These are phyloP conservation scores for Saccostrea echinata DNA, from an alignment of 1,140 invertebrate species.

Conservation along the genomic window DNA sequence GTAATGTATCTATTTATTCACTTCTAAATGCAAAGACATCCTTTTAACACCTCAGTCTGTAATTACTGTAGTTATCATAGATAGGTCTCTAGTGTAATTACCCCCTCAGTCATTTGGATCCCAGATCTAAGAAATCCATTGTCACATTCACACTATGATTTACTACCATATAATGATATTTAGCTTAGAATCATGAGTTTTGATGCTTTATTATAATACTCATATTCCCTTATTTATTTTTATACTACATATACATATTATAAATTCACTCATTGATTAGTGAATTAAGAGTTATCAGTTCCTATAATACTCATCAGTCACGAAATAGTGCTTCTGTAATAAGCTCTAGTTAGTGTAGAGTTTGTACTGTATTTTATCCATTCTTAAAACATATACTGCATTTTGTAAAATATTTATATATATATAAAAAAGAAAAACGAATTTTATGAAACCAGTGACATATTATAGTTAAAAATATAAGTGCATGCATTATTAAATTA, in stretches of 20 bases:
- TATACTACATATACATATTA: neutral
- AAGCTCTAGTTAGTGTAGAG: neutral
- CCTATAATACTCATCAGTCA: conserved; percentile 19
- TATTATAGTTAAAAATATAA: too few relatives aligned
- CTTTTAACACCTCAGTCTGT: too few relatives aligned
- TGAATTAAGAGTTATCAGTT: neutral
- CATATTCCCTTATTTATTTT: neutral
- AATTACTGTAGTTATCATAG: too few relatives aligned
- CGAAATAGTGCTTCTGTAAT: neutral
- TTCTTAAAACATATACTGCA: too few relatives aligned
- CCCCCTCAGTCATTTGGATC: neutral
- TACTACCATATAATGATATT: neutral
- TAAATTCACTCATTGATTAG: neutral
- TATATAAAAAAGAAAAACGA: too few relatives aligned
- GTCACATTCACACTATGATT: neutral
- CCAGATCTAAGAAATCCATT: conserved; percentile 36
- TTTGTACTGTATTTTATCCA: neutral
- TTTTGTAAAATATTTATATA: too few relatives aligned
- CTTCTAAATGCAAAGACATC: too few relatives aligned
- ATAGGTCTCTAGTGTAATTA: neutral
- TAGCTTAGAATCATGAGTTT: neutral
- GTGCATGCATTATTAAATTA: too few relatives aligned
- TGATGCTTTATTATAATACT: conserved; percentile 2
- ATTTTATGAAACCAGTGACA: too few relatives aligned
- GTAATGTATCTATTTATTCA: too few relatives aligned